These are phyloP conservation scores for Cavia aperea DNA, from an alignment of 2,113 vertebrate species.

Conservation along the genomic window DNA sequence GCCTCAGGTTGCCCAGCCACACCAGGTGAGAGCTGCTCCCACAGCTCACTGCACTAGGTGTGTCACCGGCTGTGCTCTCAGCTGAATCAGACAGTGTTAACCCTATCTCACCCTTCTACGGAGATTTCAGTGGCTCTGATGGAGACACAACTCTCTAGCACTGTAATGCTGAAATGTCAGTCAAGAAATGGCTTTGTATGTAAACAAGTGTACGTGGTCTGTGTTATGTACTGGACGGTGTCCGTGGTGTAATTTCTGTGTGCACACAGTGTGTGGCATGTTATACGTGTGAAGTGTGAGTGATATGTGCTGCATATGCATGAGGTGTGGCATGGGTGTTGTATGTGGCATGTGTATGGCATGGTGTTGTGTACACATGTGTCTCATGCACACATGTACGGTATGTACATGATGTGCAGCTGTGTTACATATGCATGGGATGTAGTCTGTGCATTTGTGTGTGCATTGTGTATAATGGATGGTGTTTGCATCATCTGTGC, in stretches of 20 bases:
- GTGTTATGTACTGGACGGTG: neutral
- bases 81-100: neutral
- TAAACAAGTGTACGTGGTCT: too few relatives aligned
- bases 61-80: neutral
- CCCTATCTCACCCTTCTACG: neutral
- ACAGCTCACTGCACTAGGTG: neutral
- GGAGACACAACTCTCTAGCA: neutral
- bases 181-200: too few relatives aligned
- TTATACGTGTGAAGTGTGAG: neutral
- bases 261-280: neutral
- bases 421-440: too few relatives aligned
- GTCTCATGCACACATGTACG: accelerated
- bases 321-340: neutral
- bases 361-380: neutral
- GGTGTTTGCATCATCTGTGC: neutral
- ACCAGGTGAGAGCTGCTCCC: neutral
- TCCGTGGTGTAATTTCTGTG: neutral
- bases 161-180: neutral
- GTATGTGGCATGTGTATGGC: too few relatives aligned
- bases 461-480: neutral
- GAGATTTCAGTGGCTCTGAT: too few relatives aligned
- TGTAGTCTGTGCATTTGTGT: neutral
- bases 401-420: accelerated
- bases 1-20: neutral
- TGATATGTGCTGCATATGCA: neutral